These are phyloP conservation scores for Telmatherina bonti DNA, from an alignment of 2,797 vertebrate species.

Conservation along the genomic window DNA sequence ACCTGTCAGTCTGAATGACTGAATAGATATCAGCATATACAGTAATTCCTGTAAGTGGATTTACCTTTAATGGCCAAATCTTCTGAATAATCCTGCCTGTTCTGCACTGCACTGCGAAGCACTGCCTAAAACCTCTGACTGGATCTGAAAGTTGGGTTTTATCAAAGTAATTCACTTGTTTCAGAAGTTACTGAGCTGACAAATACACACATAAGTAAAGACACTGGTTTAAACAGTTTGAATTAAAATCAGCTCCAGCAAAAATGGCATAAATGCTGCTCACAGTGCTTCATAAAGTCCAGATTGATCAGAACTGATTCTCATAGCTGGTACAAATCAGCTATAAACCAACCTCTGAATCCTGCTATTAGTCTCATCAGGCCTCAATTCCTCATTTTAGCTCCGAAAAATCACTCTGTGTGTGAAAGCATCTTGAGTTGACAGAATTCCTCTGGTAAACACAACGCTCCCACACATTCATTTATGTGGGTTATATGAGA, in stretches of 20 bases:
- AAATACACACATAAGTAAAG: constrained; percentile 1
- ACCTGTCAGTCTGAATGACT: constrained; percentile 32
- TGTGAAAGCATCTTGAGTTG: constrained; percentile 40
- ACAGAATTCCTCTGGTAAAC: constrained; percentile 43
- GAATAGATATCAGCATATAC: constrained; percentile 55
- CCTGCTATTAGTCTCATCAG: constrained; percentile 14
- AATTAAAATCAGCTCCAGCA: constrained; percentile 1
- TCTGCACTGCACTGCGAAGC: constrained; percentile 7
- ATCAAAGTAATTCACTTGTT: constrained; percentile 16
- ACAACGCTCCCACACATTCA: constrained; percentile 52
- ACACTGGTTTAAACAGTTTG: too few relatives aligned
- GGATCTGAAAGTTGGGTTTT: constrained; percentile 9
- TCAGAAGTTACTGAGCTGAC: constrained; percentile 10
- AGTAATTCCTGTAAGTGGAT: constrained; percentile 35
- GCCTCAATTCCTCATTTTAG: constrained; percentile 36
- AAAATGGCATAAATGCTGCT: not conserved
- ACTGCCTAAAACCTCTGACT: constrained; percentile 9
- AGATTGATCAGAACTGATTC: constrained; percentile 8
- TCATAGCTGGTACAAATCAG: not conserved
- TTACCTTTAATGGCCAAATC: constrained; percentile 29
- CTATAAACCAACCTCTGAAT: constrained; percentile 17
- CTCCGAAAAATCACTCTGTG: constrained; percentile 42
- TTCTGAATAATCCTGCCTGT: constrained; percentile 18
- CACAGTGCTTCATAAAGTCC: not conserved
- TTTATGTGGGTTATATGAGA: constrained; percentile 43